These are phyloP conservation scores for Oscheius sp. DNA, from an alignment of 2,888 invertebrate species.

Conservation along the genomic window DNA sequence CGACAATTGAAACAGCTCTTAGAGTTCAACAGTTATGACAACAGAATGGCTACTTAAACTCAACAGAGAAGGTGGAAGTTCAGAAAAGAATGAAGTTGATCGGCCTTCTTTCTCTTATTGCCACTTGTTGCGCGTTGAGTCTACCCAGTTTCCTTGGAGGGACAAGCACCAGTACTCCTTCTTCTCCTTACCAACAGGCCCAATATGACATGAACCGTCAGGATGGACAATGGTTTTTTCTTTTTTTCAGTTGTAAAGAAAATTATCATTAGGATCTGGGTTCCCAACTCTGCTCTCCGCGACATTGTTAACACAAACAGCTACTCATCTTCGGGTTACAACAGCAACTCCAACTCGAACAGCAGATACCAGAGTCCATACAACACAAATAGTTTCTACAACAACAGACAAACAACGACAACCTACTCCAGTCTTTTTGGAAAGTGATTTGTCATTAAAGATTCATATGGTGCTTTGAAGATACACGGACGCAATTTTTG, in stretches of 20 bases:
- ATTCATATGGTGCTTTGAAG: neutral
- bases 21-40: too few species aligned
- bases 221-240: conserved; percentile 12
- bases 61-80: too few species aligned
- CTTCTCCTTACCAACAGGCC: conserved; percentile 8
- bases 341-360: neutral
- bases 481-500: too few species aligned
- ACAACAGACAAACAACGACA: neutral
- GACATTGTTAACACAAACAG: neutral
- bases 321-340: conserved; percentile 4
- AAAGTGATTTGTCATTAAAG: neutral
- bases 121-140: neutral
- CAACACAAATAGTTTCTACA: neutral
- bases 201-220: conserved; percentile 4
- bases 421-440: conserved; percentile 5
- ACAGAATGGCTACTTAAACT: too few species aligned
- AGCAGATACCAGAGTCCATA: neutral
- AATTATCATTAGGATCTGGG: conserved; percentile 3
- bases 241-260: neutral
- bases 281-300: conserved; percentile 7
- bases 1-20: too few species aligned
- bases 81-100: neutral
- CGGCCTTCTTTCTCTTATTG: neutral
- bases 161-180: neutral
- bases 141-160: neutral